A percentile compares a stretch with the other conserved stretches of the same genome.
phyloP scores from a whole-genome alignment of 2,888 invertebrate species.

The Priocnemis perturbator region DNA sequence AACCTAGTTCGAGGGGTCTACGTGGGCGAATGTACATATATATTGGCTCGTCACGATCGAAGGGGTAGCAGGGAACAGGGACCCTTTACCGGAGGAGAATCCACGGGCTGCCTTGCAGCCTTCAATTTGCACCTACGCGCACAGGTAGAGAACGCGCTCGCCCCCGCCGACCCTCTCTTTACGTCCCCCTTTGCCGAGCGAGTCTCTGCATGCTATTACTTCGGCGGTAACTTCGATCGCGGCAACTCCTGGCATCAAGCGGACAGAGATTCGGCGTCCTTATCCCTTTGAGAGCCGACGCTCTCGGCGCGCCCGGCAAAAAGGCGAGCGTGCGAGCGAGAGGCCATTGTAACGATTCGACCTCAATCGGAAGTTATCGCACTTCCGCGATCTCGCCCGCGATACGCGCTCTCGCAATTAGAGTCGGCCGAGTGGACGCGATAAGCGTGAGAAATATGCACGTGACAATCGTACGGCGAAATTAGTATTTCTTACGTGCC shows the following conservation, averaged over 20 bases:
- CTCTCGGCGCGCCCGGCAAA: no score
- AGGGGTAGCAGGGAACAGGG: constrained; percentile 15
- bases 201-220: background rate
- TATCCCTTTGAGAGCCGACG: background rate
- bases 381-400: no score
- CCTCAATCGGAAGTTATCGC: no score
- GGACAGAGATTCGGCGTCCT: background rate
- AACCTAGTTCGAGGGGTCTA: constrained; percentile 44
- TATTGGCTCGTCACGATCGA: constrained; percentile 22
- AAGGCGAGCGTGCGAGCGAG: no score
- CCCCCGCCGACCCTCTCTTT: background rate
- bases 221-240: constrained; percentile 4
- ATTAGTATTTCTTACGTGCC: no score
- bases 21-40: constrained; percentile 41
- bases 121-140: constrained; percentile 58
- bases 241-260: background rate
- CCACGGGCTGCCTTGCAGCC: constrained; percentile 35
- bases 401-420: no score
- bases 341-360: no score
- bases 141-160: constrained; percentile 6
- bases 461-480: no score
- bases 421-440: no score
- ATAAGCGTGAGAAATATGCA: no score
- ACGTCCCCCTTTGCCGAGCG: background rate
- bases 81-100: constrained; percentile 17